Base-by-base conservation (phyloP, 2,797 vertebrate genomes). In the Lemur catta region DNA sequence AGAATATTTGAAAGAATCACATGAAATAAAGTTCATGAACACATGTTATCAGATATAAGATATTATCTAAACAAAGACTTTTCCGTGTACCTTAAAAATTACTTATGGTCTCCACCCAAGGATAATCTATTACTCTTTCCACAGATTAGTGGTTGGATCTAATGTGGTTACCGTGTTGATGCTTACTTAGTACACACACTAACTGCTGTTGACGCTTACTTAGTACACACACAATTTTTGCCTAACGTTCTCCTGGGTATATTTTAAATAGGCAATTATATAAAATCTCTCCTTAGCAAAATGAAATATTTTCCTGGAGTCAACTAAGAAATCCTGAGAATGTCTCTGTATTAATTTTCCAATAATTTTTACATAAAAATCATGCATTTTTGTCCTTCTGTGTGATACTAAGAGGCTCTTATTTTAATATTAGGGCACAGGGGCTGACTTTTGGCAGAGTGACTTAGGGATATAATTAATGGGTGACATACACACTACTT, bases 401-500 rank as follows among this genome's bases (percentile, higher is more conserved):
- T 81, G 48, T n/a, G 46, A 91, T 55, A 35, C 46, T 48, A 0
- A 22, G 52, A 93, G 87, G 69, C 94, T 97, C 84, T 96, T 96
- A 96, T 93, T 97, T 96, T 97, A 95, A 93, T 74, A 84, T 22
- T 6, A 72, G 50, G 52, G 6, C 75, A 72, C 22, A 57, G 50
- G 80, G 87, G 59, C 95, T 7, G 0, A 90, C 24, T 94, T 94
- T n/a, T 87, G 79, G 93, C 95, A 96, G 72, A 65, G n/a, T 20
- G 80, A 92, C 84, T 74, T 10, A 35, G 46, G 72, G 84, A 76
- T 93, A 95, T 81, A 89, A 95, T 95, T 95, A 95, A 89, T 79
- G 76, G 26, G 59, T 89, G 84, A 84, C 43, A 81, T 33, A 46
- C 33, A 57, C 79, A 43, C 86, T 57, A 43, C 65, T 86, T 91